phyloP scores from a whole-genome alignment of 2,113 vertebrate genomes.

The Chaetura pelagica region DNA sequence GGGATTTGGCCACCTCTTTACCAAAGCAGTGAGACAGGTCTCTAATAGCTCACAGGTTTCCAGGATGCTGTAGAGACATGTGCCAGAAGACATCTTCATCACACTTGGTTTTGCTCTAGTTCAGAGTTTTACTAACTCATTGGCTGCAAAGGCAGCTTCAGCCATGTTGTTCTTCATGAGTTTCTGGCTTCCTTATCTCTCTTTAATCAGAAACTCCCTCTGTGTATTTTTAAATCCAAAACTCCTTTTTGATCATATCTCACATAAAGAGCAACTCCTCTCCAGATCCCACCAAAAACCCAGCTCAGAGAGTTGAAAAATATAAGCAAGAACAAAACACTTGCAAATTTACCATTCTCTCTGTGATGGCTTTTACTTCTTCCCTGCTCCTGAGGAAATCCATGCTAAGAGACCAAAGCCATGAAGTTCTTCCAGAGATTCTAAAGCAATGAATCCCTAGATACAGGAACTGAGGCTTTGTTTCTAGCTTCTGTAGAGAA shows the following conservation, averaged over 20 bases:
- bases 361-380: neutral
- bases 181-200: neutral
- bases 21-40: rapidly evolving
- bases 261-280: neutral
- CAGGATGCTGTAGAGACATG: neutral
- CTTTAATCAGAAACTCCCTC: neutral
- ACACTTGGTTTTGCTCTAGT: neutral
- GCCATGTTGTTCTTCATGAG: rapidly evolving
- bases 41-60: neutral
- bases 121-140: neutral
- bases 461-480: rapidly evolving
- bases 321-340: neutral
- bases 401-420: neutral
- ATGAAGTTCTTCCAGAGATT: neutral
- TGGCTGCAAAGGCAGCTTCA: neutral
- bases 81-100: neutral
- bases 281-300: neutral
- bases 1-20: neutral
- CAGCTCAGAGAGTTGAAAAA: neutral
- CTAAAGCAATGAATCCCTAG: neutral
- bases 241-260: neutral
- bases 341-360: neutral
- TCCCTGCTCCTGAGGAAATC: neutral
- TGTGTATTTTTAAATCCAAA: neutral
- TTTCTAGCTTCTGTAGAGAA: neutral